A percentile compares a stretch with the other conserved stretches of the same genome.
Conservation (phyloP, 2,888 invertebrate genomes). For the Mamestra brassicae region DNA sequence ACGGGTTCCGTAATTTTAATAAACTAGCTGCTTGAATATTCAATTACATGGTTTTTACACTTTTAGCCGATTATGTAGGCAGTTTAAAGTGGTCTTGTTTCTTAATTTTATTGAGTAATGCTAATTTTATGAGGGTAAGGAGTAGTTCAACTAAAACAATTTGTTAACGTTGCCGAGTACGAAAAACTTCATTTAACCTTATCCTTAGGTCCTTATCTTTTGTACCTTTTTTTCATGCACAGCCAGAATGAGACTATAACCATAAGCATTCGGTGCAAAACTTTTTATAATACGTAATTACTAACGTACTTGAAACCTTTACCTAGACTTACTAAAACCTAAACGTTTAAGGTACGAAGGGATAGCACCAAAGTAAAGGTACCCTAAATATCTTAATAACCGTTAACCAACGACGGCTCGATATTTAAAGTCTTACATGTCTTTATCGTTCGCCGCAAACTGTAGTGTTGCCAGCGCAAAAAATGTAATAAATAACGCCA, state of each 20-base stretch:
- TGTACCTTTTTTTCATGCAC: too few species aligned
- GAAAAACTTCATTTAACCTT: background rate
- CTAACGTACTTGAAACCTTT: too few species aligned
- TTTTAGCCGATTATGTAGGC: conserved; percentile 41
- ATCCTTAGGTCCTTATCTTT: background rate
- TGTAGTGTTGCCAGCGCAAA: conserved; percentile 71
- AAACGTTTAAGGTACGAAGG: background rate
- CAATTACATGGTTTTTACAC: conserved; percentile 61
- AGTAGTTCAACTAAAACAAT: conserved; percentile 18
- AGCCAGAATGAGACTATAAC: background rate
- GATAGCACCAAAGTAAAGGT: conserved; percentile 9
- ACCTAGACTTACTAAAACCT: too few species aligned
- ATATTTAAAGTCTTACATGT: conserved; percentile 69
- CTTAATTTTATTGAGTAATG: conserved; percentile 53
- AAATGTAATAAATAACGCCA: conserved; percentile 65
- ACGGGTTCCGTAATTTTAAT: conserved; percentile 65
- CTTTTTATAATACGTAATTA: too few species aligned
- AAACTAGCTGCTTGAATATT: conserved; percentile 64
- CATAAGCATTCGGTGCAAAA: too few species aligned
- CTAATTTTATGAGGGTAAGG: conserved; percentile 56
- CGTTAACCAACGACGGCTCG: conserved; percentile 64
- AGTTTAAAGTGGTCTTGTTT: conserved; percentile 54
- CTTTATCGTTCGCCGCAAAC: conserved; percentile 72
- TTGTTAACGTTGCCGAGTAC: background rate
- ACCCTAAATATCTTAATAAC: conserved; percentile 56